Conservation (phyloP, 2,797 vertebrate species). For the Loriculus beryllinus region DNA sequence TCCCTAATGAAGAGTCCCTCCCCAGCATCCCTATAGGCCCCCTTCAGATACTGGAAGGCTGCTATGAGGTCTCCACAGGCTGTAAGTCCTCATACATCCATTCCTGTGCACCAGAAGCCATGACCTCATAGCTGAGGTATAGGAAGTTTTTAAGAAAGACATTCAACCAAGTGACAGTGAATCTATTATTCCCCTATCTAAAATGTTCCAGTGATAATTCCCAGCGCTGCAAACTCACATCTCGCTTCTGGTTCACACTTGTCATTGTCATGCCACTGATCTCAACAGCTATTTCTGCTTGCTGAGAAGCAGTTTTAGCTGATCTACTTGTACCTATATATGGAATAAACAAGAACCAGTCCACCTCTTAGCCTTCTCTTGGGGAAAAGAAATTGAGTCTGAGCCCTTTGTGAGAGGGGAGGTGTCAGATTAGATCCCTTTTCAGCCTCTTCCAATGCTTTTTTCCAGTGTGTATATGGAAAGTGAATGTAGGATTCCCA, state of each 20-base stretch:
- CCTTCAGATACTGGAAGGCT: too few species aligned
- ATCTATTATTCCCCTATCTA: neutral
- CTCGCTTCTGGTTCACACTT: neutral
- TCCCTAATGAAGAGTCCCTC: too few species aligned
- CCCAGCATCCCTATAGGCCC: too few species aligned
- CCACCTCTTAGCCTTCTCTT: neutral
- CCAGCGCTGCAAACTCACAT: neutral
- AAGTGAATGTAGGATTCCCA: neutral
- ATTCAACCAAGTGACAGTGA: neutral
- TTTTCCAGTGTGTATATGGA: neutral
- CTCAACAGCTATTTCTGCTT: neutral
- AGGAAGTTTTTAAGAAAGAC: neutral
- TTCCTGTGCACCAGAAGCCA: accelerated
- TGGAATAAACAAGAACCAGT: neutral
- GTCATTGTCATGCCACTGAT: neutral
- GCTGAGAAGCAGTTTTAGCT: neutral
- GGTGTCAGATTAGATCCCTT: neutral
- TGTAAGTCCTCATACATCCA: neutral
- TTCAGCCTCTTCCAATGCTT: neutral
- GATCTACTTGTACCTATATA: neutral
- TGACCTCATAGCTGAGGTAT: neutral
- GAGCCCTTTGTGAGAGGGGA: neutral
- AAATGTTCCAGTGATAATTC: neutral
- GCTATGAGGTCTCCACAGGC: too few species aligned
- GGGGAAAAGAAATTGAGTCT: neutral